Evolutionary conservation across 2,797 vertebrate species (phyloP).

Genomic region (Botia almorhae): DNA sequence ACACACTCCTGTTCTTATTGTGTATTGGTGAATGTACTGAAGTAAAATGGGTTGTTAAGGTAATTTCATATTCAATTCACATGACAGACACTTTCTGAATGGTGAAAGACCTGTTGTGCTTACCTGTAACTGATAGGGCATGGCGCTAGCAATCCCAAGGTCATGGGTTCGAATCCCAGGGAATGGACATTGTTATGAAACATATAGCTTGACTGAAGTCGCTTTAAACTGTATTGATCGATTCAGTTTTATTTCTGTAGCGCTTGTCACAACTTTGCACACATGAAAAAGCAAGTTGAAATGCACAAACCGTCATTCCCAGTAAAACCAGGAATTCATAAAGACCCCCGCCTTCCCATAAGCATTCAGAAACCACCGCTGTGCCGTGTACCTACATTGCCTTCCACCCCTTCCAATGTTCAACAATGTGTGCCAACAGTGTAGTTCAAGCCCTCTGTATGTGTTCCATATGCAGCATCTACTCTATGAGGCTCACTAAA

Average conservation of each 20-base stretch:
- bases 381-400: background rate
- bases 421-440: background rate
- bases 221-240: too few relatives aligned
- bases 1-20: background rate
- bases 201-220: background rate
- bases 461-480: conserved; percentile 6
- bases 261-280: too few relatives aligned
- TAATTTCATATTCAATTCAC: too few relatives aligned
- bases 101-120: background rate
- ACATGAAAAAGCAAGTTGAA: too few relatives aligned
- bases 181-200: background rate
- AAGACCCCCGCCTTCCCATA: background rate
- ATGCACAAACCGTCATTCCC: too few relatives aligned
- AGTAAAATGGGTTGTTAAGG: too few relatives aligned
- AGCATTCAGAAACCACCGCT: background rate
- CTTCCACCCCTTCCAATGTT: background rate
- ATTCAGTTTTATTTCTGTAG: too few relatives aligned
- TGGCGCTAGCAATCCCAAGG: background rate
- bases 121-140: background rate
- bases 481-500: background rate
- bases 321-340: too few relatives aligned
- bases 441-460: background rate
- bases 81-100: too few relatives aligned
- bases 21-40: background rate
- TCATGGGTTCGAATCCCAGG: background rate